Conservation (phyloP, 2,888 invertebrate genomes). For the Euplexia lucipara region DNA sequence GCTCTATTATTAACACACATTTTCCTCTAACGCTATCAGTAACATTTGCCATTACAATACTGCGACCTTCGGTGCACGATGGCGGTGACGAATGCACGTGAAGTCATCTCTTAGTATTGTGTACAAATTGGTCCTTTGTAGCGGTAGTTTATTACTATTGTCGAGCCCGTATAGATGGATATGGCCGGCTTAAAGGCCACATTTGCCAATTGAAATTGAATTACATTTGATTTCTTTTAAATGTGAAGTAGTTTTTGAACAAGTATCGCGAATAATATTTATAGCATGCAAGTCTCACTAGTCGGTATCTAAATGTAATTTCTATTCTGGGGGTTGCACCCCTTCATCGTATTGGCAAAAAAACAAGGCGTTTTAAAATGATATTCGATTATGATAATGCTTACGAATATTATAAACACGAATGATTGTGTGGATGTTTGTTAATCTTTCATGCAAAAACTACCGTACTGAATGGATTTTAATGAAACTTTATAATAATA, state of each 20-base stretch:
- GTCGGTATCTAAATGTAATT: too few relatives aligned
- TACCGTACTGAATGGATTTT: too few relatives aligned
- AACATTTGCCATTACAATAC: constrained; percentile 35
- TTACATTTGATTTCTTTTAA: constrained; percentile 4
- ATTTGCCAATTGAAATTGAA: constrained; percentile 18
- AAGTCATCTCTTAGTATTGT: constrained; percentile 46
- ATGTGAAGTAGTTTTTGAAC: constrained; percentile 11
- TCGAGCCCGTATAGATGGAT: constrained; percentile 15
- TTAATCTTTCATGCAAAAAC: too few relatives aligned
- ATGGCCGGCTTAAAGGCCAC: constrained; percentile 22
- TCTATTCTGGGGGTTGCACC: too few relatives aligned
- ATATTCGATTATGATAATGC: too few relatives aligned
- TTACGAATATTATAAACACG: too few relatives aligned
- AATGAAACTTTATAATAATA: too few relatives aligned
- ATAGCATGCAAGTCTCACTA: too few relatives aligned
- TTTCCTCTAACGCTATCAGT: constrained; percentile 41
- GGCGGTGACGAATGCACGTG: constrained; percentile 60
- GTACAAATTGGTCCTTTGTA: constrained; percentile 61
- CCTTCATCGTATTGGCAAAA: too few relatives aligned
- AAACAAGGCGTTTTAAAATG: too few relatives aligned
- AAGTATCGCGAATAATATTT: not conserved
- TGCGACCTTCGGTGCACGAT: constrained; percentile 51
- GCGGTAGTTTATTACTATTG: constrained; percentile 43
- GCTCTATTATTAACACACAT: constrained; percentile 19
- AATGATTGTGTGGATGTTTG: too few relatives aligned